These are phyloP conservation scores for Zalophus californianus DNA, from an alignment of 2,797 vertebrate genomes.

Conservation along the genomic window DNA sequence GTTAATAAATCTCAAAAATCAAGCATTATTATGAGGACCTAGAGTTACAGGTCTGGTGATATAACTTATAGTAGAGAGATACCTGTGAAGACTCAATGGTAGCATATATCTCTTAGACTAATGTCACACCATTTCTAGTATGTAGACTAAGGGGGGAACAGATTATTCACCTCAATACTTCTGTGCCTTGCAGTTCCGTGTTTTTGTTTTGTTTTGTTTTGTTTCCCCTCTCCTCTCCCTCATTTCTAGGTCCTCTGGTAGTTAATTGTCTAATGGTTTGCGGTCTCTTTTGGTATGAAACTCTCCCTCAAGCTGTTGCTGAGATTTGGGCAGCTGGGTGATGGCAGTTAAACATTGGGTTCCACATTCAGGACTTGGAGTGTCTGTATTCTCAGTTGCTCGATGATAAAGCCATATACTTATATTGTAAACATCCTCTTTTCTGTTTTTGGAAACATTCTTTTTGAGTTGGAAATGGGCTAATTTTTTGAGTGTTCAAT, in stretches of 20 bases:
- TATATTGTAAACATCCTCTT: not conserved
- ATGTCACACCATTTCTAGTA: not conserved
- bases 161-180: not conserved
- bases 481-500: not conserved
- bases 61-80: not conserved
- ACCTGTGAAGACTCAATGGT: not conserved
- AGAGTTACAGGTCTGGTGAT: not conserved
- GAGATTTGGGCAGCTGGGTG: conserved; percentile 14
- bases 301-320: not conserved
- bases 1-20: conserved; percentile 15
- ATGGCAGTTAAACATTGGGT: not conserved
- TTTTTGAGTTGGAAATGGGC: not conserved
- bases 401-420: not conserved
- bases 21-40: not conserved
- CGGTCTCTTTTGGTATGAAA: not conserved
- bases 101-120: not conserved
- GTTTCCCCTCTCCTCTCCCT: not conserved
- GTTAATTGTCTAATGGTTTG: not conserved
- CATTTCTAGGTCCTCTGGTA: not conserved
- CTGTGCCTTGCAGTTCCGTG: not conserved
- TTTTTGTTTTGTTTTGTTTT: not conserved
- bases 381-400: not conserved
- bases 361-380: not conserved
- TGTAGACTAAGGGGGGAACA: not conserved
- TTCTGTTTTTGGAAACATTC: not conserved